Conservation (phyloP, 2,797 vertebrate genomes). For the Triplophysa yarkandensis region DNA sequence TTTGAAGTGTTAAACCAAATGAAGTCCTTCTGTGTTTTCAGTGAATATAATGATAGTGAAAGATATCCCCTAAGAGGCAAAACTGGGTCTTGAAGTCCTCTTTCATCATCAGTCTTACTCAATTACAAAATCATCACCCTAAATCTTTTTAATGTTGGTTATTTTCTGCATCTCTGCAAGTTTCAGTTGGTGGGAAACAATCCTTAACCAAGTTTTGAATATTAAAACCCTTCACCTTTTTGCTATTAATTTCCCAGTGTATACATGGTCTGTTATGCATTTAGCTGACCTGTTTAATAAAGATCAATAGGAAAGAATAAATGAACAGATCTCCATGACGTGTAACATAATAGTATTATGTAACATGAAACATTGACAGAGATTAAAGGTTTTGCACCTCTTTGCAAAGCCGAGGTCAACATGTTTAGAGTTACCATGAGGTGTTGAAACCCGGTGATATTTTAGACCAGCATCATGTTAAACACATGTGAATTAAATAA, state of each 20-base stretch:
- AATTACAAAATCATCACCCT: slow-evolving; percentile 95
- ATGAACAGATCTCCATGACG: neutral
- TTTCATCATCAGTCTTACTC: slow-evolving; percentile 90
- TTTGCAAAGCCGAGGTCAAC: slow-evolving; percentile 59
- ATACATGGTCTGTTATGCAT: neutral
- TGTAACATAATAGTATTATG: slow-evolving; percentile 62
- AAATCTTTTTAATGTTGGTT: slow-evolving; percentile 89
- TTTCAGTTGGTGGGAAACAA: slow-evolving; percentile 56
- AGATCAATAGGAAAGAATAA: neutral
- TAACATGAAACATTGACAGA: slow-evolving; percentile 60
- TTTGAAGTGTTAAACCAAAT: neutral
- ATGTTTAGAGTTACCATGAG: slow-evolving; percentile 74
- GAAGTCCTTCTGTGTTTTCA: neutral
- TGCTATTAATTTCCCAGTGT: neutral
- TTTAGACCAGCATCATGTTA: slow-evolving; percentile 75
- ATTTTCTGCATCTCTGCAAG: slow-evolving; percentile 24
- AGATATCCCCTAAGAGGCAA: slow-evolving; percentile 65
- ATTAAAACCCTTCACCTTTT: neutral
- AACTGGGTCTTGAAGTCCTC: slow-evolving; percentile 77
- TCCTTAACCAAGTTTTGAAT: neutral
- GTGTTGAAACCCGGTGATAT: slow-evolving; percentile 74
- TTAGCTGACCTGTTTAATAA: neutral
- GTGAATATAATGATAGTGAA: slow-evolving; percentile 12
- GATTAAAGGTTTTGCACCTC: slow-evolving; percentile 58
- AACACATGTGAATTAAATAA: slow-evolving; percentile 79